phyloP scores from a whole-genome alignment of 2,888 invertebrate species.

The Heliconius sara region DNA sequence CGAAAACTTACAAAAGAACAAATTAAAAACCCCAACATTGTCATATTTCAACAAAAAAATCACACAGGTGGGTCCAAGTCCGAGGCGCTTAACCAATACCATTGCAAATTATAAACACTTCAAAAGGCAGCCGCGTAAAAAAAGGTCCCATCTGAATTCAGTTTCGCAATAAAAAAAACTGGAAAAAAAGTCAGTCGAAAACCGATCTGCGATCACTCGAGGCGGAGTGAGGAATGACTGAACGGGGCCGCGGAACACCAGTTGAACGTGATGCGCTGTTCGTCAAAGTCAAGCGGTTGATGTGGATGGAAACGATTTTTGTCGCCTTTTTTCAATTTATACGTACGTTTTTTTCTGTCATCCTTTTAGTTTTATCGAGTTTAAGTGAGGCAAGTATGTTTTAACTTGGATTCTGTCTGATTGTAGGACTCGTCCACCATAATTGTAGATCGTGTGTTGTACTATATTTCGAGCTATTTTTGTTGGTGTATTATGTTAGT shows the following conservation, averaged over 20 bases:
- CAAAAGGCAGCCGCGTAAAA: slow-evolving; percentile 47
- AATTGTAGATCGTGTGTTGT: too few relatives aligned
- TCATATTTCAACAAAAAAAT: slow-evolving; percentile 29
- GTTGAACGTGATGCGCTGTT: slow-evolving; percentile 82
- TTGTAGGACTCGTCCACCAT: background rate
- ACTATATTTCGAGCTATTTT: background rate
- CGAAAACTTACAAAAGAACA: slow-evolving; percentile 1
- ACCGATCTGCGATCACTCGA: slow-evolving; percentile 80
- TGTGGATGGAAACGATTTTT: slow-evolving; percentile 59
- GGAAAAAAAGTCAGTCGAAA: slow-evolving; percentile 57
- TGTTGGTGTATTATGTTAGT: too few relatives aligned
- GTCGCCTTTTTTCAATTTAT: slow-evolving; percentile 30
- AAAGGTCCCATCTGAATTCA: slow-evolving; percentile 45
- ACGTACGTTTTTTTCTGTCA: slow-evolving; percentile 9
- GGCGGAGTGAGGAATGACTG: slow-evolving; percentile 71
- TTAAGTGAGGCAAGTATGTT: background rate
- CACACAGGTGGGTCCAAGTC: slow-evolving; percentile 41
- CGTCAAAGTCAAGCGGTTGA: slow-evolving; percentile 68
- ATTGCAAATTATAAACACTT: slow-evolving; percentile 46
- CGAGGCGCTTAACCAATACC: slow-evolving; percentile 37
- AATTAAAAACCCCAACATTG: background rate
- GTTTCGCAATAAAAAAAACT: slow-evolving; percentile 53
- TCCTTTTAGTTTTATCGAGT: background rate
- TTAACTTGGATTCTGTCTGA: background rate
- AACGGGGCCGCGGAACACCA: slow-evolving; percentile 73